These are phyloP conservation scores for Neolamprologus sp. DNA, from an alignment of 2,113 vertebrate species.

Conservation along the genomic window DNA sequence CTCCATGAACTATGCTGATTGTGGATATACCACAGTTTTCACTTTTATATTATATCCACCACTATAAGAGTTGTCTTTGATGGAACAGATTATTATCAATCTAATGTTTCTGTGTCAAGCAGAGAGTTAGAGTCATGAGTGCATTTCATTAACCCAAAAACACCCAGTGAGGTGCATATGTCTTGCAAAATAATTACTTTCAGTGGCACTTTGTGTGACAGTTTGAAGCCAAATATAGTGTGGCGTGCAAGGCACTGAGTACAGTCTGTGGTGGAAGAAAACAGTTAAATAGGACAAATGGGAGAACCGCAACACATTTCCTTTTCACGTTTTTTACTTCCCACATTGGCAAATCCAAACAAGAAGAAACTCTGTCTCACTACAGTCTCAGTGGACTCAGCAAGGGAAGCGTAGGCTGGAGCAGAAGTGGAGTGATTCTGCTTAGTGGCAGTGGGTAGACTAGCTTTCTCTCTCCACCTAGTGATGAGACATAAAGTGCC, in stretches of 20 bases:
- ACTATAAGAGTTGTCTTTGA: background rate
- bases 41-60: background rate
- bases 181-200: background rate
- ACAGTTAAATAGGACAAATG: slow-evolving; percentile 8
- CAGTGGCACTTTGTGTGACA: background rate
- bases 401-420: slow-evolving; percentile 6
- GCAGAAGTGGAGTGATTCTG: slow-evolving; percentile 11
- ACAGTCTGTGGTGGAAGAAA: background rate
- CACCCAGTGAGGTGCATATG: background rate
- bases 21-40: background rate
- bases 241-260: background rate
- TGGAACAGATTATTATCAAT: background rate
- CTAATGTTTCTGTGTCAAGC: background rate
- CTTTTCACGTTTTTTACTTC: slow-evolving; percentile 3
- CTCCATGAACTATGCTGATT: background rate
- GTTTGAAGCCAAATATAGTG: background rate
- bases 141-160: background rate
- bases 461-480: background rate
- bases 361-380: slow-evolving; percentile 8
- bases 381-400: background rate
- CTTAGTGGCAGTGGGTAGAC: slow-evolving; percentile 6
- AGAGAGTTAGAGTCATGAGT: background rate
- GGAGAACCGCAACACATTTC: slow-evolving; percentile 19
- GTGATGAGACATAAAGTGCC: slow-evolving; percentile 29
- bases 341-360: slow-evolving; percentile 4